Evolutionary conservation across 1,140 invertebrate genomes (phyloP).

Genomic region (Glossosoma conforme): DNA sequence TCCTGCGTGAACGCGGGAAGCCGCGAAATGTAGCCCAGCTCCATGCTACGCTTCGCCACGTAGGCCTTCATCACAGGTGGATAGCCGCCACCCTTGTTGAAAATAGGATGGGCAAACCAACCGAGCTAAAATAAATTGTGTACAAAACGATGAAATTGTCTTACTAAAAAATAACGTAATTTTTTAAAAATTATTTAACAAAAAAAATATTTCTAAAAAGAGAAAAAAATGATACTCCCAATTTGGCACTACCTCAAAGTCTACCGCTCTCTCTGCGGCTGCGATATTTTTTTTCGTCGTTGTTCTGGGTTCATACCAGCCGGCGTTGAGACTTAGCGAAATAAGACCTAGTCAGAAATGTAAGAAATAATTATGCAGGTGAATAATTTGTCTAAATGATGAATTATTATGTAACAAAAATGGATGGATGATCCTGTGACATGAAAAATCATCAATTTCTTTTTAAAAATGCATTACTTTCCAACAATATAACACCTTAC

Average conservation of each 20-base stretch:
- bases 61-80: slow-evolving; percentile 38
- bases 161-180: not conserved
- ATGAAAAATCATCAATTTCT: not conserved
- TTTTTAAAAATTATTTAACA: not conserved
- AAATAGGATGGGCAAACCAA: slow-evolving; percentile 53
- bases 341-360: too few relatives aligned
- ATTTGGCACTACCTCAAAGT: not conserved
- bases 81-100: slow-evolving; percentile 44
- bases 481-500: not conserved
- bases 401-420: too few relatives aligned
- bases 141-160: too few relatives aligned
- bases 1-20: slow-evolving; percentile 41
- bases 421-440: not conserved
- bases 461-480: not conserved
- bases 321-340: not conserved
- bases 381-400: slow-evolving; percentile 1
- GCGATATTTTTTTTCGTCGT: not conserved
- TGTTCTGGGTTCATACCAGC: not conserved
- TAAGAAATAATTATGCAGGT: slow-evolving; percentile 1
- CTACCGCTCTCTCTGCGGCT: not conserved
- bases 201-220: not conserved
- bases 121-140: slow-evolving; percentile 47
- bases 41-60: slow-evolving; percentile 40
- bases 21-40: slow-evolving; percentile 44
- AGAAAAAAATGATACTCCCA: not conserved